These are phyloP conservation scores for Petrolisthes cinctipes DNA, from an alignment of 2,888 invertebrate species.

Conservation along the genomic window DNA sequence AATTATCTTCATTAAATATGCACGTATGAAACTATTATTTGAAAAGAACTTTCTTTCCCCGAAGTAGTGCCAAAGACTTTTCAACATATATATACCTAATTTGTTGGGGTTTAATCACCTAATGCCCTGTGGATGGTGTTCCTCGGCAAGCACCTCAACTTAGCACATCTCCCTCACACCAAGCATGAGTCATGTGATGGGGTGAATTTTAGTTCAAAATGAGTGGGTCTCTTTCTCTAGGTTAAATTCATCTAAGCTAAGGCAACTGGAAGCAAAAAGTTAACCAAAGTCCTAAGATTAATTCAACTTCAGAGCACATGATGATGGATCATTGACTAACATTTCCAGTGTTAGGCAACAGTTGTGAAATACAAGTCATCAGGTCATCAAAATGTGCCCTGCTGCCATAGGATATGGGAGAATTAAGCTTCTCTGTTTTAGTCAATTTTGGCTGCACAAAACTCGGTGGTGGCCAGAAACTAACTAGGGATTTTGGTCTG, in stretches of 20 bases:
- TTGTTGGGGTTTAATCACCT: no score
- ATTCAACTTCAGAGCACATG: not conserved
- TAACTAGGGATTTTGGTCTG: conserved; percentile 45
- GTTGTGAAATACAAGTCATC: not conserved
- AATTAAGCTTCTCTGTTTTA: not conserved
- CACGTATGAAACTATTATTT: no score
- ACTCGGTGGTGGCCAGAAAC: conserved; percentile 31
- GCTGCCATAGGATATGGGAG: not conserved
- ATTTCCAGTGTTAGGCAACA: not conserved
- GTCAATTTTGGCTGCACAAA: conserved; percentile 41
- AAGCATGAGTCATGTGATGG: not conserved
- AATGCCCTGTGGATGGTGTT: no score
- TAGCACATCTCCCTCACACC: conserved; percentile 5
- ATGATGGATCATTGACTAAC: not conserved
- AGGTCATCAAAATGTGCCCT: not conserved
- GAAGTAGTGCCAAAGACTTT: no score
- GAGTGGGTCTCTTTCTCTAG: not conserved
- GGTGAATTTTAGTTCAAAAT: conserved; percentile 1
- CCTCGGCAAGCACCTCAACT: not conserved
- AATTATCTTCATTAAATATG: no score
- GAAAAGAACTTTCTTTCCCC: no score
- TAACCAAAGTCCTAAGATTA: not conserved
- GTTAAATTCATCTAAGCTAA: conserved; percentile 1
- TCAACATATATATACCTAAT: no score
- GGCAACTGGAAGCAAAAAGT: not conserved